Conservation (phyloP, 2,797 vertebrate species). For the Toxotes lorentzi region DNA sequence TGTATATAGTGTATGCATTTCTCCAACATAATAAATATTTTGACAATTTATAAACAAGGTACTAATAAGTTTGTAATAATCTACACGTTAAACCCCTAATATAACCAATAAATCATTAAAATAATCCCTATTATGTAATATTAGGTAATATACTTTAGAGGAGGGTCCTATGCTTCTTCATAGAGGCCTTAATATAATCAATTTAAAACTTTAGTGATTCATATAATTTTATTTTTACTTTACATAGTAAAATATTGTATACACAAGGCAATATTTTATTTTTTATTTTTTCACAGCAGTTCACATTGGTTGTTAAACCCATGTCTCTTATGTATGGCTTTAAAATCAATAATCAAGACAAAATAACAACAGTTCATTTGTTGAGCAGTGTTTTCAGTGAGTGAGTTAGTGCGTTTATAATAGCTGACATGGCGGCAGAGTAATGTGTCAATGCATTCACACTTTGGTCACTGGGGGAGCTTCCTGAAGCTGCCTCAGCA, state of each 20-base stretch:
- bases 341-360: conserved; percentile 91
- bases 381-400: conserved; percentile 94
- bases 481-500: conserved; percentile 89
- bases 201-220: conserved; percentile 79
- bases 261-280: conserved; percentile 94
- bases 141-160: conserved; percentile 69
- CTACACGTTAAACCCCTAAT: conserved; percentile 55
- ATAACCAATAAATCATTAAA: conserved; percentile 71
- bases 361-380: conserved; percentile 89
- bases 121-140: conserved; percentile 72
- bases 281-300: conserved; percentile 88
- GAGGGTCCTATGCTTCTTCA: conserved; percentile 75
- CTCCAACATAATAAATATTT: conserved; percentile 68
- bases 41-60: conserved; percentile 74
- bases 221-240: conserved; percentile 82
- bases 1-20: conserved; percentile 66
- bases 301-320: conserved; percentile 85
- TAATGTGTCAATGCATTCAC: conserved; percentile 92
- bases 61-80: conserved; percentile 60
- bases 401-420: conserved; percentile 94
- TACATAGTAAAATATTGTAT: conserved; percentile 97
- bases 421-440: conserved; percentile 92
- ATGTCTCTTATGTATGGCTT: conserved; percentile 96
- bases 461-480: conserved; percentile 87
- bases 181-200: conserved; percentile 79